Conservation (phyloP, 2,797 vertebrate genomes). For the Artibeus jamaicensis region DNA sequence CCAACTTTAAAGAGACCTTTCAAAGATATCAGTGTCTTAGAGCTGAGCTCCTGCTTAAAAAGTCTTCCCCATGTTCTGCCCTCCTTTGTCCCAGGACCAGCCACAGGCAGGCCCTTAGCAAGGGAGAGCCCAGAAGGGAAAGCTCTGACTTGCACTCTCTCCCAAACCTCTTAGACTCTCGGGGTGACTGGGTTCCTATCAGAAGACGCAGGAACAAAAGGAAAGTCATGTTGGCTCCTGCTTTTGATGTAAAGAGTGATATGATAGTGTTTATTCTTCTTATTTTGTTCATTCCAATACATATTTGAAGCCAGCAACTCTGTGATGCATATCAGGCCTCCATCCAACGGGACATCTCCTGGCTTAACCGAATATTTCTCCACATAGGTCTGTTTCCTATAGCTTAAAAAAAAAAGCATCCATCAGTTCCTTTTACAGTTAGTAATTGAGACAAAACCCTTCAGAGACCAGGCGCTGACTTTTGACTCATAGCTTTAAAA, state of each 20-base stretch:
- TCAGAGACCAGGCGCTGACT: not conserved
- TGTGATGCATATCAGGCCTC: not conserved
- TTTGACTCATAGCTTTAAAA: slow-evolving; percentile 22
- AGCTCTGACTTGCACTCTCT: not conserved
- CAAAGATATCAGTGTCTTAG: not conserved
- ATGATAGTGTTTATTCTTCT: not conserved
- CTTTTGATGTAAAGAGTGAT: not conserved
- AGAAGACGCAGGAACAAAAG: not conserved
- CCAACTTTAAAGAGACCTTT: not conserved
- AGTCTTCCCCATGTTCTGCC: not conserved
- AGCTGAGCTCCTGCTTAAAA: not conserved
- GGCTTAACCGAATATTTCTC: not conserved
- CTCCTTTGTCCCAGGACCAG: not conserved
- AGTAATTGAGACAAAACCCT: not conserved
- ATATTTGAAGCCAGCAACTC: not conserved
- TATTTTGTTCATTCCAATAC: not conserved
- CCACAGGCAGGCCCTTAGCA: not conserved
- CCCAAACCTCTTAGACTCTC: not conserved
- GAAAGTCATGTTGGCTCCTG: not conserved
- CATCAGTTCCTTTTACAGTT: not conserved
- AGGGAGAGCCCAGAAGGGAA: not conserved
- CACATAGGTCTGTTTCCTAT: not conserved
- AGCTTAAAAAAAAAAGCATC: not conserved
- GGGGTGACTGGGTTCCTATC: not conserved
- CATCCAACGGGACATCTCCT: not conserved